Conservation (phyloP, 2,888 invertebrate genomes). For the Leucozona laternaria region DNA sequence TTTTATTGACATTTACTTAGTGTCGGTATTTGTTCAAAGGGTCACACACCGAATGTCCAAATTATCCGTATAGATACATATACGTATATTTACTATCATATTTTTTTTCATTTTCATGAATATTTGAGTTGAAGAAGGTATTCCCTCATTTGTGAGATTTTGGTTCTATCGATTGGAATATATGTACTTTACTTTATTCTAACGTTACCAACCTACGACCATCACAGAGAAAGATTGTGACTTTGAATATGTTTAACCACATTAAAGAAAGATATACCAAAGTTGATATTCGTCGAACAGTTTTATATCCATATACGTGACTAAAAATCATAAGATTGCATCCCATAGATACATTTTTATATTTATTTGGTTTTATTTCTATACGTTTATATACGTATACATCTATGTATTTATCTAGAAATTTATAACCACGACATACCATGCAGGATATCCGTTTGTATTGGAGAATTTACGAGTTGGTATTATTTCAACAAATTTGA, state of each 20-base stretch:
- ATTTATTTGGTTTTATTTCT: conserved; percentile 33
- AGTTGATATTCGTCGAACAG: conserved; percentile 52
- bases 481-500: conserved; percentile 56
- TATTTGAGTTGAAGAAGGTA: not conserved
- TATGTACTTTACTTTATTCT: not conserved
- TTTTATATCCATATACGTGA: conserved; percentile 68
- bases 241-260: conserved; percentile 73
- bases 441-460: conserved; percentile 66
- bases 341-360: conserved; percentile 27
- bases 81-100: not conserved
- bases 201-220: conserved; percentile 18
- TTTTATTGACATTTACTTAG: conserved; percentile 52
- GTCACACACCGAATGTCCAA: conserved; percentile 22
- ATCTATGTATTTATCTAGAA: not conserved
- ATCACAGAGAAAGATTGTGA: conserved; percentile 40
- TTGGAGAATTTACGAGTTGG: conserved; percentile 40
- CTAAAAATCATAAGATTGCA: conserved; percentile 64
- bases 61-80: not conserved
- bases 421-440: conserved; percentile 37
- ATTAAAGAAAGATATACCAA: conserved; percentile 51
- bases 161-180: conserved; percentile 8
- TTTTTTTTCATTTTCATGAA: conserved; percentile 2
- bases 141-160: conserved; percentile 13
- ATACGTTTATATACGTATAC: not conserved
- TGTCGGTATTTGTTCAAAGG: conserved; percentile 32